Evolutionary conservation across 2,113 vertebrate species (phyloP), one percentile per base, ranked within the genome.

Genomic region (Pseudolaguvia tuberculata): DNA sequence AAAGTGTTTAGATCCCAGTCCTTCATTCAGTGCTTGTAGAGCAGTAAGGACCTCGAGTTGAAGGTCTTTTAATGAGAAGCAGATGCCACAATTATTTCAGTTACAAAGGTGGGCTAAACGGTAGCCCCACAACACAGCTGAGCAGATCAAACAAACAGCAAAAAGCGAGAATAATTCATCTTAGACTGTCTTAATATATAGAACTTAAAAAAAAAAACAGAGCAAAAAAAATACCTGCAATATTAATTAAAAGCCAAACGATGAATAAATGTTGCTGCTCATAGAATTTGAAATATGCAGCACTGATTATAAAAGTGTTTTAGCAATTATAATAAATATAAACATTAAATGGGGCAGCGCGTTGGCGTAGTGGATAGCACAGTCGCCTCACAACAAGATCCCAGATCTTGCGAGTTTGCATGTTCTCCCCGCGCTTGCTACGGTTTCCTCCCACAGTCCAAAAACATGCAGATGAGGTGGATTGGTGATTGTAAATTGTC

Each of bases 81-180:
- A 80, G 75, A 79, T 78, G 78, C 61, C 51, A 42, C 72, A 71
- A 78, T 73, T 57, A 73, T 63, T 76, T 51, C 18, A 58, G 58
- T 68, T 75, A 66, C 47, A 72, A 70, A 59, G 56, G 55, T 55
- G 48, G 50, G 65, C 61, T 76, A 70, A 80, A 78, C 79, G 31
- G 76, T 76, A 80, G 79, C 63, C 35, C 72, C 68, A 75, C 78
- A 80, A 80, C 72, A 78, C 73, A 80, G 81, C 76, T 76, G 78
- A 83, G 70, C 27, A 68, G 70, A 76, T 83, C 76, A 82, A 75
- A 80, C 81, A 21, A 47, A 29, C 58, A 27, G 29, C 12, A 62
- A 27, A 14, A 69, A 75, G 73, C 58, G 52, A 55, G 75, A 63
- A 80, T 58, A 75, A 76, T 65, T 65, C 48, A 80, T 80, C 63